phyloP scores from a whole-genome alignment of 30 jellyfish, hydroid and myxozoan genomes.

The Aurelia aurita region DNA sequence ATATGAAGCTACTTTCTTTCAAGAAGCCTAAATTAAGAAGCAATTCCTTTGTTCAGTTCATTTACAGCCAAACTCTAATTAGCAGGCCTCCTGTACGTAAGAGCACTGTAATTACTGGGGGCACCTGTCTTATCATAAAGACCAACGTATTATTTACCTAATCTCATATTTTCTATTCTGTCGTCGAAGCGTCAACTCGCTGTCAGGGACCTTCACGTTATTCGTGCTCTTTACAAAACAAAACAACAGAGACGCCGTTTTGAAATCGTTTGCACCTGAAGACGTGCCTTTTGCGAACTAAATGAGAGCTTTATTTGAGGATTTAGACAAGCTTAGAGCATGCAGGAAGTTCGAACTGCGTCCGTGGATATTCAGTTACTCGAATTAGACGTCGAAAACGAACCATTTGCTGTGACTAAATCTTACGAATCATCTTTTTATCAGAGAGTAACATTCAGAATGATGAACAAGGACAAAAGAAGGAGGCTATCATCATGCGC shows the following conservation, averaged over 20 bases:
- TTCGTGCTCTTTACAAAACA: no score
- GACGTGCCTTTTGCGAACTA: no score
- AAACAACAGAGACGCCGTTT: no score
- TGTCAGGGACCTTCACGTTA: no score
- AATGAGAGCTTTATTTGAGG: no score
- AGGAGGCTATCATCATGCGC: conserved; percentile 48
- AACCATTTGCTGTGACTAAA: conserved; percentile 26
- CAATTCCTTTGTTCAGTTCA: no score
- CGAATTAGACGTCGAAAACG: conserved; percentile 23
- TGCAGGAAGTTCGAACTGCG: conserved; percentile 12
- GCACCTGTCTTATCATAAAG: neutral
- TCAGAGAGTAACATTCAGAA: conserved; percentile 62
- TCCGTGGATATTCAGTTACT: conserved; percentile 40
- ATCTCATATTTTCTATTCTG: neutral
- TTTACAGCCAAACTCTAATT: no score
- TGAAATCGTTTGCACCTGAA: no score
- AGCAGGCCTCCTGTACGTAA: neutral
- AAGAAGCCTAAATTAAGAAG: no score
- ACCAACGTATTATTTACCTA: neutral
- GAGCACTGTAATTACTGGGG: neutral
- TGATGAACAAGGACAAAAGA: conserved; percentile 60
- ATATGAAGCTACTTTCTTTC: no score
- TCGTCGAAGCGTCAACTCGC: no score
- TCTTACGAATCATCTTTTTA: conserved; percentile 44
- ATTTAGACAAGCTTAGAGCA: neutral